Conservation (phyloP, 1,140 invertebrate genomes). For the Brachionus rubens region DNA sequence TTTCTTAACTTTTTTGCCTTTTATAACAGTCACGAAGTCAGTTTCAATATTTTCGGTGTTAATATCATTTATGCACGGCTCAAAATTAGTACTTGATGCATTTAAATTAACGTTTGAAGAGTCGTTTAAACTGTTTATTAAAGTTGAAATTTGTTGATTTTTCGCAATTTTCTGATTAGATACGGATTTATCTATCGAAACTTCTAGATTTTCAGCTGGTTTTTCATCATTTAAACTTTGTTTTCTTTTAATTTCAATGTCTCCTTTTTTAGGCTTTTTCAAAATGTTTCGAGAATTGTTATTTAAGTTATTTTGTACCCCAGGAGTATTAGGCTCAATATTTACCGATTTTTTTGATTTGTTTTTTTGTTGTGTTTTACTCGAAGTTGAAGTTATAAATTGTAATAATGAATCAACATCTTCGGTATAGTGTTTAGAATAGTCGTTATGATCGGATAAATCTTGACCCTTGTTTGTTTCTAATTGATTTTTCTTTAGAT, state of each 20-base stretch:
- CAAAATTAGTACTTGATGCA: not conserved
- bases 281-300: too few species aligned
- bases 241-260: too few species aligned
- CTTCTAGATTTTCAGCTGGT: too few species aligned
- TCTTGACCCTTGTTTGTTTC: not conserved
- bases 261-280: too few species aligned
- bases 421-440: slow-evolving; percentile 8
- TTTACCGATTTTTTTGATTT: slow-evolving; percentile 9
- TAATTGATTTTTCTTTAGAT: slow-evolving; percentile 6
- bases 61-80: not conserved
- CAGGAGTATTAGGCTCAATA: not conserved
- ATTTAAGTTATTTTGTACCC: too few species aligned
- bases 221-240: too few species aligned
- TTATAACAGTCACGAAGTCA: slow-evolving; percentile 8
- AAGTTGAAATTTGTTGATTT: too few species aligned
- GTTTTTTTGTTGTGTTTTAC: not conserved
- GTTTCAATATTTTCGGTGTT: not conserved
- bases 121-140: not conserved
- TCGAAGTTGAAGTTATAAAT: slow-evolving; percentile 11
- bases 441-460: not conserved
- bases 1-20: slow-evolving; percentile 30
- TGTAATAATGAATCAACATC: not conserved
- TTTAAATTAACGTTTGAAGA: too few species aligned
- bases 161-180: too few species aligned
- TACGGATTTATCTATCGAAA: too few species aligned